A percentile compares a stretch with the other conserved stretches of the same genome.
phyloP scores from a whole-genome alignment of 1,140 invertebrate species.

The Battus philenor region DNA sequence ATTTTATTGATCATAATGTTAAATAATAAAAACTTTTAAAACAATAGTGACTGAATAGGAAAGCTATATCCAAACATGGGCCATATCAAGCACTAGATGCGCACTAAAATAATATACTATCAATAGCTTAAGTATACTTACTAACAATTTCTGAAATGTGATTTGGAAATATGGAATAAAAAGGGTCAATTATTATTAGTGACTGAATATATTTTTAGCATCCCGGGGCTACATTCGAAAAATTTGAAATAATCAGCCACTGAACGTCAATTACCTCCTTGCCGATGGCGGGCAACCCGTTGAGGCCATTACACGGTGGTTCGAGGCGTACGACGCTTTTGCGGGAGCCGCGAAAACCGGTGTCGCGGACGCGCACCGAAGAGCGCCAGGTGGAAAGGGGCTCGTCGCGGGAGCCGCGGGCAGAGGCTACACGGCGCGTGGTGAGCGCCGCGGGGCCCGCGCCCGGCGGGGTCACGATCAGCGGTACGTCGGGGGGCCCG shows the following conservation, averaged over 20 bases:
- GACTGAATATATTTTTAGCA: too few species aligned
- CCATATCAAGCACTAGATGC: too few species aligned
- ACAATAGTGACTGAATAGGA: too few species aligned
- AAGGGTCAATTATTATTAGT: too few species aligned
- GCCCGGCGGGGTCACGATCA: constrained; percentile 62
- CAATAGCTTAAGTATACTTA: too few species aligned
- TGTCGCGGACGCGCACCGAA: constrained; percentile 77
- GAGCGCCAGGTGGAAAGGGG: constrained; percentile 75
- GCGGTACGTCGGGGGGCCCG: constrained; percentile 58
- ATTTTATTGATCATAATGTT: too few species aligned
- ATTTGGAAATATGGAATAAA: too few species aligned
- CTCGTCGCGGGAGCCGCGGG: constrained; percentile 57
- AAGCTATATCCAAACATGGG: too few species aligned
- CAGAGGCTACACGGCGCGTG: constrained; percentile 52
- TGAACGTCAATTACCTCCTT: constrained; percentile 68
- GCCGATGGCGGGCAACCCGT: constrained; percentile 70
- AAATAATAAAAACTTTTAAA: too few species aligned
- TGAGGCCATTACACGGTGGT: constrained; percentile 78
- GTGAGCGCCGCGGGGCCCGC: constrained; percentile 46
- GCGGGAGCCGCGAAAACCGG: constrained; percentile 77
- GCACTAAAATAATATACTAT: too few species aligned
- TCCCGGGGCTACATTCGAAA: neutral
- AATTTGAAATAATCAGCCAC: constrained; percentile 10
- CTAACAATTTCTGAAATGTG: too few species aligned
- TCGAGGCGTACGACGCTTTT: constrained; percentile 78